Base-by-base conservation (phyloP, 2,888 invertebrate genomes). In the Campoplex nolae region DNA sequence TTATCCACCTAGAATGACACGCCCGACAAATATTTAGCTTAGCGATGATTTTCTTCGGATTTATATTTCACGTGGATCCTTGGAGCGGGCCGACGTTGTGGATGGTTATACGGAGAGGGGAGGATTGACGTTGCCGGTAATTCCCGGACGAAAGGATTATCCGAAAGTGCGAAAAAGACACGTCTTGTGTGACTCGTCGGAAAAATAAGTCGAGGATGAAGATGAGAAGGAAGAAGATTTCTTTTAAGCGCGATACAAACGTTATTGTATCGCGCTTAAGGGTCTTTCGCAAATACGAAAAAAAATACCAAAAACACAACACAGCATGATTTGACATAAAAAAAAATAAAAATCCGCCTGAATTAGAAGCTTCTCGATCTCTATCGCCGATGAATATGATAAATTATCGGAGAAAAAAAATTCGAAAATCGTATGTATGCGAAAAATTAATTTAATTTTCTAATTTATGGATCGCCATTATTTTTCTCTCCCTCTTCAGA, bases 11-110 rank as follows among this genome's bases (percentile, higher is more conserved):
- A 91, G 91, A 89, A 91, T 90, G 92, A 94, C 93, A 93, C 92
- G 93, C 92, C 92, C 92, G 93, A 93, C 93, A 94, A 94, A 94
- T 94, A 94, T 94, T 94, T 93, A 92, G 91, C 90, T 91, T 91
- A 89, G 90, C 85, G 81, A 91, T 91, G 91, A 92, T 89, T 62
- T 42, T 51, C 70, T 85, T 58, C 71, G 80, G 81, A 78, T 79
- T 86, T 85, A 67, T 85, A 85, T 88, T 87, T 89, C 83, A 87
- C 73, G 62, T 42, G 62, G 62, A 62, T 0, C 11, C 32, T 65
- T 48, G 51, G 51, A 51, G 54, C n/a, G 89, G 62, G 16, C 62
- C 35, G n/a, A 77, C 87, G 87, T 91, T 90, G 90, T 91, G 88
- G 6, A 84, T 89, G 88, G 86, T 88, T 85, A 23, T 90, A 89